Evolutionary conservation across 2,797 vertebrate genomes (phyloP).

Genomic region (Melanotaenia maccullochi): DNA sequence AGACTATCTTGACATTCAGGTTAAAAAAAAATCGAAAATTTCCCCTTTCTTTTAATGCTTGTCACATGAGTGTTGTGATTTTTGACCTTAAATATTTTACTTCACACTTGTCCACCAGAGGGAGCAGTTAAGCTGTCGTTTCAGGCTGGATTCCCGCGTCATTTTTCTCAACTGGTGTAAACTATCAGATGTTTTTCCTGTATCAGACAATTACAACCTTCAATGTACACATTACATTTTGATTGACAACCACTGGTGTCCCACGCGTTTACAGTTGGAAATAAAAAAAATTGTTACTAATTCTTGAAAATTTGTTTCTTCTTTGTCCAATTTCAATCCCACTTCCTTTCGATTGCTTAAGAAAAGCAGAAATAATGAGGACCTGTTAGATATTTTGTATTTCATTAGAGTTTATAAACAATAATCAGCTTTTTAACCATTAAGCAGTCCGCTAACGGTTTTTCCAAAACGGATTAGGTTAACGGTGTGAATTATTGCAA

Average conservation of each 20-base stretch:
- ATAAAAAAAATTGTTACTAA: neutral
- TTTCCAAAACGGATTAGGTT: constrained; percentile 1
- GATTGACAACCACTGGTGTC: neutral
- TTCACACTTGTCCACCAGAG: constrained; percentile 63
- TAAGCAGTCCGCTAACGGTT: constrained; percentile 17
- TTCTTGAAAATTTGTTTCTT: neutral
- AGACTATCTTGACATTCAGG: constrained; percentile 11
- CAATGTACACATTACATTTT: neutral
- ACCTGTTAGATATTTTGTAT: constrained; percentile 6
- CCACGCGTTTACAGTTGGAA: constrained; percentile 6
- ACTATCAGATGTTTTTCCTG: constrained; percentile 12
- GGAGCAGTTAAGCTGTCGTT: constrained; percentile 42
- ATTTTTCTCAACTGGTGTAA: constrained; percentile 43
- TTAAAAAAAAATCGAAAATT: neutral
- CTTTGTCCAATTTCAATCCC: constrained; percentile 7
- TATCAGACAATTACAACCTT: neutral
- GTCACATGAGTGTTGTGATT: neutral
- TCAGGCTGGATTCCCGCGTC: neutral
- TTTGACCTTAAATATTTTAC: constrained; percentile 1
- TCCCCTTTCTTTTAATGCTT: neutral
- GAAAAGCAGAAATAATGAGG: constrained; percentile 18
- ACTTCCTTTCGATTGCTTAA: neutral
- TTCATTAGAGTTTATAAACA: constrained; percentile 18
- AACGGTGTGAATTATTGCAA: constrained; percentile 35
- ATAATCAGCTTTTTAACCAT: constrained; percentile 15